A percentile compares a stretch with the other conserved stretches of the same genome.
phyloP scores from a whole-genome alignment of 2,797 vertebrate genomes.

The Chanos chanos region DNA sequence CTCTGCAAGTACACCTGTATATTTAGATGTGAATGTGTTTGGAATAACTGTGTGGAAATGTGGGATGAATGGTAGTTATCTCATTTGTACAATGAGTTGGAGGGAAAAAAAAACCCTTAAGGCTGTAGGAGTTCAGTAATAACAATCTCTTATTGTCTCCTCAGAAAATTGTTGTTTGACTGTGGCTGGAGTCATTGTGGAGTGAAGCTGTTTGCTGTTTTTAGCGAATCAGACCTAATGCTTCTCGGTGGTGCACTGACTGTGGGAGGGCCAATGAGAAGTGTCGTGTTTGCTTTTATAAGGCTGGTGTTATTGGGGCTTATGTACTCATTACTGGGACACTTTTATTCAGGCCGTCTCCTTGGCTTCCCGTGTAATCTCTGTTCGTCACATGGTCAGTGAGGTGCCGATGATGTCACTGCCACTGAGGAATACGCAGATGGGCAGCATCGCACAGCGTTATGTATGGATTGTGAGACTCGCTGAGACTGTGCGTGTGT shows the following conservation, averaged over 20 bases:
- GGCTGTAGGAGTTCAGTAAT: background rate
- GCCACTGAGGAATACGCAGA: conserved; percentile 1
- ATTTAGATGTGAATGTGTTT: conserved; percentile 9
- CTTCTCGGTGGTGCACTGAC: background rate
- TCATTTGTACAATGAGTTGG: too few relatives aligned
- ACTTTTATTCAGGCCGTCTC: conserved; percentile 28
- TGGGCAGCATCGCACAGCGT: conserved; percentile 19
- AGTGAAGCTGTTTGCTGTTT: conserved; percentile 3
- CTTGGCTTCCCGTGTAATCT: conserved; percentile 21
- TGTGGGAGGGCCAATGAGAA: background rate
- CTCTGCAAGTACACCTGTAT: too few relatives aligned
- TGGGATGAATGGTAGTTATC: too few relatives aligned
- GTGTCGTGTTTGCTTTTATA: background rate
- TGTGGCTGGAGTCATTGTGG: background rate
- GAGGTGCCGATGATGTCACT: conserved; percentile 33
- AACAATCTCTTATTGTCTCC: background rate
- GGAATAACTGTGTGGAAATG: too few relatives aligned
- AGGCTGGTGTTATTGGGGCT: background rate
- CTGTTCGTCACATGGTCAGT: conserved; percentile 22
- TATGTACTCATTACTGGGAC: conserved; percentile 20
- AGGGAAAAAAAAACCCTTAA: background rate
- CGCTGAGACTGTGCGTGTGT: background rate
- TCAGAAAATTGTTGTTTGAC: conserved; percentile 2
- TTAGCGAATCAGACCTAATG: conserved; percentile 13
- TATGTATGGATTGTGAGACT: conserved; percentile 28